These are phyloP conservation scores for Macquaria ambigua DNA, from an alignment of 2,113 vertebrate genomes.

Conservation along the genomic window DNA sequence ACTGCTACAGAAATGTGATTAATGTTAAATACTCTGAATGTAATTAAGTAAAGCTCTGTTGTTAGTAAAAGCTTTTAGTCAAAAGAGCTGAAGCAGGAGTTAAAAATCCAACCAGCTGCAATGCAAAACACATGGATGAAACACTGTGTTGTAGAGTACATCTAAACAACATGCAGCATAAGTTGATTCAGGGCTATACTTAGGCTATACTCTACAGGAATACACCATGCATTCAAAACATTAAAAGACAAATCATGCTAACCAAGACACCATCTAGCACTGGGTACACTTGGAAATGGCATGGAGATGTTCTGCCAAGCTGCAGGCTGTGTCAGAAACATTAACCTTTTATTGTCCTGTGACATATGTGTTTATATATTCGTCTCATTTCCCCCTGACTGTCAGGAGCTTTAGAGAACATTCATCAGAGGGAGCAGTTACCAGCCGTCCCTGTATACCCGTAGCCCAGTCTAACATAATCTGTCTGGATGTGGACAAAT, in stretches of 20 bases:
- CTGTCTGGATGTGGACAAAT: constrained; percentile 34
- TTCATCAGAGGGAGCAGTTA: constrained; percentile 28
- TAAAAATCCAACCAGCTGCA: not conserved
- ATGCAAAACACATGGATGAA: not conserved
- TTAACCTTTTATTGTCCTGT: constrained; percentile 48
- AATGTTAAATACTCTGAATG: constrained; percentile 5
- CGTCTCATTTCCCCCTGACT: constrained; percentile 24
- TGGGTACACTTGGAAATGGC: not conserved
- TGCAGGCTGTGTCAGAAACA: constrained; percentile 40
- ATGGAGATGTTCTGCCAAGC: constrained; percentile 23
- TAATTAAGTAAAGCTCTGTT: constrained; percentile 20
- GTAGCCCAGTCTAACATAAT: constrained; percentile 28
- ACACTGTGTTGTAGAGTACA: not conserved
- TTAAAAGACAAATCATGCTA: constrained; percentile 42
- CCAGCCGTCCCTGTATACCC: constrained; percentile 2
- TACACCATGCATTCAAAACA: constrained; percentile 42
- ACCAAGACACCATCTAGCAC: constrained; percentile 1
- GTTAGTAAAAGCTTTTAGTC: constrained; percentile 16
- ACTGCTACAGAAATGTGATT: constrained; percentile 6
- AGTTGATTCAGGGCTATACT: constrained; percentile 14
- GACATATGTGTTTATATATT: constrained; percentile 44
- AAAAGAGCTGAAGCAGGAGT: not conserved
- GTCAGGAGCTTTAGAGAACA: constrained; percentile 31
- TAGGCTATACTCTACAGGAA: constrained; percentile 23
- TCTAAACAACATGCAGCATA: not conserved